Base-by-base conservation (phyloP, 1,140 invertebrate species). In the Micrasema minimum region DNA sequence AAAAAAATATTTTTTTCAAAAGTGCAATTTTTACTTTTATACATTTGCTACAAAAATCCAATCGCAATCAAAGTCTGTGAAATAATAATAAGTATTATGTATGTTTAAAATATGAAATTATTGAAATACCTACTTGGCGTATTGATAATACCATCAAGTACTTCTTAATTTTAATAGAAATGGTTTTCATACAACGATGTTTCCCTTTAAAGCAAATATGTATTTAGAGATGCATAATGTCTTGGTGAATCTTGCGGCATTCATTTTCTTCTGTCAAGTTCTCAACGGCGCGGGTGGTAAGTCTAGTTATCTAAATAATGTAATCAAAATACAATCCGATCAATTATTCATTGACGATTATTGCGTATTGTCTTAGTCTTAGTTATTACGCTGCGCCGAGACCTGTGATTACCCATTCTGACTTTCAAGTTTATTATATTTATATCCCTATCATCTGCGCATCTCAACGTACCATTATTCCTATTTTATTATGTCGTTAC, bases 221-320 rank as follows among this genome's bases (percentile, higher is more conserved):
- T 45, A 62, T 62, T 62, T 62, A 45, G 38, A 23, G 23, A 45
- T 45, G 59, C 41, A 23, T 20, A 22, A 62, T 62, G 59, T 45
- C 12, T 62, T 62, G 18, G 12, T 62, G 38, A 43, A 16, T 23
- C 37, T 62, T 45, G n/a, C 59, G 38, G 22, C 23, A 2, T 45
- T 22, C 38, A 14, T 20, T 43, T 18, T 53, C 18, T 51, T 66
- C 14, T 66, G 48, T 53, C 46, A 66, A 38, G 46, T 66, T 35
- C 64, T 12, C 11, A 53, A 53, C 53, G 64, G 64, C 26, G 64
- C 53, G n/a, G 46, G 23, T 2, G 59, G 59, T 62, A 26, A 62
- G 59, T 62, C 35, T 41, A 37, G 37, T 37, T 14, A 35, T 37
- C 9, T 37, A 14, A 16, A 38, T 37, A 18, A 12, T 59, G 7